phyloP scores from a whole-genome alignment of 2,113 vertebrate species.

The Trematomus loennbergii region DNA sequence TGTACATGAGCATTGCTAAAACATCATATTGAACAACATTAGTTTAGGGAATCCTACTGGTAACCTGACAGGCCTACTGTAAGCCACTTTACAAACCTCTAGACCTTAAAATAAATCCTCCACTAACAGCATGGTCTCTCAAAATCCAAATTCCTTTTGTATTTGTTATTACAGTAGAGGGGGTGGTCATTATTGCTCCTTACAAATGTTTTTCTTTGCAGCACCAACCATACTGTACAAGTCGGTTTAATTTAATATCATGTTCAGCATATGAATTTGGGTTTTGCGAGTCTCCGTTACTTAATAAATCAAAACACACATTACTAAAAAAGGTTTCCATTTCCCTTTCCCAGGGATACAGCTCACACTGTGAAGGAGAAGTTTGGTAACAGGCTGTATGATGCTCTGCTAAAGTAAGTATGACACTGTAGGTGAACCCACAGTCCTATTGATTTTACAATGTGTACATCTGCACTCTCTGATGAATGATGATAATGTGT shows the following conservation, averaged over 20 bases:
- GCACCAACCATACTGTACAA: neutral
- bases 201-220: too few relatives aligned
- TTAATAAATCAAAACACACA: neutral
- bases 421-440: neutral
- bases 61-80: neutral
- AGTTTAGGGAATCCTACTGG: too few relatives aligned
- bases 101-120: neutral
- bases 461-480: neutral
- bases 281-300: neutral
- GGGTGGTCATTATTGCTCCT: too few relatives aligned
- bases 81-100: neutral
- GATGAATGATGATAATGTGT: neutral
- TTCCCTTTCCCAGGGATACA: conserved; percentile 88
- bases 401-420: conserved; percentile 91
- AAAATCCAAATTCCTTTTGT: neutral
- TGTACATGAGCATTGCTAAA: too few relatives aligned
- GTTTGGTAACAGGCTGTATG: conserved; percentile 96
- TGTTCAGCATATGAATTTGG: neutral
- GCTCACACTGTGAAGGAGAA: conserved; percentile 96
- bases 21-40: too few relatives aligned
- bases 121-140: neutral
- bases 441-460: neutral
- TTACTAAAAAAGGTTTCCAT: neutral
- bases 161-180: too few relatives aligned
- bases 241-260: neutral